Conservation (phyloP, 2,888 invertebrate species). For the Phania funesta region DNA sequence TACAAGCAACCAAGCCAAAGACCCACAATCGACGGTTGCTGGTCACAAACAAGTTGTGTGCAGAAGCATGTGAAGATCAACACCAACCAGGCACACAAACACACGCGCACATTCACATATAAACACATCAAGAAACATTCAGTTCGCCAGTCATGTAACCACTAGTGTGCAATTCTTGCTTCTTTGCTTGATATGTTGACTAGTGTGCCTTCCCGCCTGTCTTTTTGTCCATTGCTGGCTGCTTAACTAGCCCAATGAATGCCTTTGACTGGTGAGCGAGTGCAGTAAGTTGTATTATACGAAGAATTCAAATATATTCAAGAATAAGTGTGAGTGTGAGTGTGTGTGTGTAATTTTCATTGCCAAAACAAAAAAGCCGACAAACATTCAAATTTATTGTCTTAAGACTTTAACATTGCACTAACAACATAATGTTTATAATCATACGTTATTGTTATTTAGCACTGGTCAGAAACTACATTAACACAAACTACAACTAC, state of each 20-base stretch:
- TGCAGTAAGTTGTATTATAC: conserved; percentile 5
- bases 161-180: conserved; percentile 30
- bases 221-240: conserved; percentile 32
- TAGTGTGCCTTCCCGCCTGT: conserved; percentile 31
- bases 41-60: conserved; percentile 64
- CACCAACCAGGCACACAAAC: conserved; percentile 58
- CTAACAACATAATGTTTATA: conserved; percentile 53
- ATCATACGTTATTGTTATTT: conserved; percentile 47
- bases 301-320: conserved; percentile 29
- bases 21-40: conserved; percentile 32
- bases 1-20: conserved; percentile 33
- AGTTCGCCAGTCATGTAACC: conserved; percentile 21
- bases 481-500: conserved; percentile 2
- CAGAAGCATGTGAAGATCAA: conserved; percentile 75
- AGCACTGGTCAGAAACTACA: neutral
- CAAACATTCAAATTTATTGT: conserved; percentile 64
- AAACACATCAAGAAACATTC: neutral
- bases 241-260: conserved; percentile 40
- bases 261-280: conserved; percentile 28
- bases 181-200: conserved; percentile 46
- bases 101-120: neutral
- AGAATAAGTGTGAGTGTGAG: conserved; percentile 13
- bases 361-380: conserved; percentile 63
- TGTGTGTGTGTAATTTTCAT: conserved; percentile 41
- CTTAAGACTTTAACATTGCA: conserved; percentile 52